Conservation (phyloP, 2,113 vertebrate species). For the Sminthopsis crassicaudata region DNA sequence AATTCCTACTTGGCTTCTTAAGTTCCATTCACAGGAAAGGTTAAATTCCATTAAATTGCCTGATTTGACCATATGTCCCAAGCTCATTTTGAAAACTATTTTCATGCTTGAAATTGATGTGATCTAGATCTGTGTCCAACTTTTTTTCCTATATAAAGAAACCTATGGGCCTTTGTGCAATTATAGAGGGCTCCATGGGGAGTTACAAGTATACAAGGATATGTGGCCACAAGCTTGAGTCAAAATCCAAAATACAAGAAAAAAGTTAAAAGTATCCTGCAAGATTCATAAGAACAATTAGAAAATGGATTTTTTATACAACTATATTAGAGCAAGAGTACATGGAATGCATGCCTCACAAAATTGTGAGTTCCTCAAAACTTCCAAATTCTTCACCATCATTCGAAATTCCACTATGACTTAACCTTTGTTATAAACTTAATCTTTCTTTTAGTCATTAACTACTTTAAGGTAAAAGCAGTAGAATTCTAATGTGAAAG, state of each 20-base stretch:
- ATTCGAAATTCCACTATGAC: background rate
- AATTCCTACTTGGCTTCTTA: constrained; percentile 58
- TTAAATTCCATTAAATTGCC: constrained; percentile 56
- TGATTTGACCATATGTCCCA: constrained; percentile 24
- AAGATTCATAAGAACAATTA: background rate
- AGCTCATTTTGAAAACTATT: constrained; percentile 20
- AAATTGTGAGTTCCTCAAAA: background rate
- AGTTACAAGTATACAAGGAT: constrained; percentile 24
- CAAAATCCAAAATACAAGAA: background rate
- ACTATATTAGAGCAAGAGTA: background rate
- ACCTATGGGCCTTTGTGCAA: background rate
- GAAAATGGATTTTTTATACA: constrained; percentile 13
- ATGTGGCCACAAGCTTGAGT: background rate
- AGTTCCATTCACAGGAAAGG: constrained; percentile 63
- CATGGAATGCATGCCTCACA: background rate
- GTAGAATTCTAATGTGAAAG: background rate
- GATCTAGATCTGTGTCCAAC: background rate
- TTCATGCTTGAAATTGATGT: background rate
- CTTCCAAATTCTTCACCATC: background rate
- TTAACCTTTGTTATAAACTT: background rate
- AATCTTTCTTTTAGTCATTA: background rate
- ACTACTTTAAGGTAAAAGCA: background rate
- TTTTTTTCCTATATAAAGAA: background rate
- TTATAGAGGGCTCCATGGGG: constrained; percentile 6
- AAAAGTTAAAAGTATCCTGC: background rate